A percentile compares a stretch with the other conserved stretches of the same genome.
Conservation (phyloP, 2,797 vertebrate genomes). For the Catostomus latipinnis region DNA sequence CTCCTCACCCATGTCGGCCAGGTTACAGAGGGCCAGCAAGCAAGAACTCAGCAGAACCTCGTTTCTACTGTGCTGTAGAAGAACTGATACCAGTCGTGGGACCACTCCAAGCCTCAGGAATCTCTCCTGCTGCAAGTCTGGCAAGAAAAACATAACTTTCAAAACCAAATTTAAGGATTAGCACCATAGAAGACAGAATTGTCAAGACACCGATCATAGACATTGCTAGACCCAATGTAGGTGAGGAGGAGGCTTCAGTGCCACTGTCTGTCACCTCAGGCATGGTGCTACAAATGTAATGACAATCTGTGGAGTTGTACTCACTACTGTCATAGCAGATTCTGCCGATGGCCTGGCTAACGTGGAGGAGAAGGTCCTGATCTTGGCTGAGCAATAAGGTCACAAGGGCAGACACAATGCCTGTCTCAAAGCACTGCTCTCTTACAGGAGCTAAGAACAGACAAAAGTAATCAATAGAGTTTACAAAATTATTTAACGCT, state of each 20-base stretch:
- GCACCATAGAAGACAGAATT: neutral
- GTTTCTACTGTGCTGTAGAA: constrained; percentile 78
- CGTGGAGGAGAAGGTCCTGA: constrained; percentile 82
- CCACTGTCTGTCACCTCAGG: neutral
- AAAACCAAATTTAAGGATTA: neutral
- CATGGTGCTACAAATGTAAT: neutral
- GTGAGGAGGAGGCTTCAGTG: neutral
- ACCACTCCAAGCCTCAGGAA: constrained; percentile 81
- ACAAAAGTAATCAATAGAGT: neutral
- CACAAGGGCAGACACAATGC: constrained; percentile 79
- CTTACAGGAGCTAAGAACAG: constrained; percentile 78
- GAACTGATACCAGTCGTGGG: constrained; percentile 78
- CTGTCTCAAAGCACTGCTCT: constrained; percentile 81
- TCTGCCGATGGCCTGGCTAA: constrained; percentile 79
- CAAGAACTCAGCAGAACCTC: constrained; percentile 80
- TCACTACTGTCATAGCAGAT: constrained; percentile 85
- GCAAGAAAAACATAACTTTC: constrained; percentile 14
- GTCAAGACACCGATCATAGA: neutral
- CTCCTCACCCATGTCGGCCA: constrained; percentile 78
- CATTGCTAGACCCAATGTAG: neutral
- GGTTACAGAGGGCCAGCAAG: constrained; percentile 84
- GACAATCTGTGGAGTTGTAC: constrained; percentile 56
- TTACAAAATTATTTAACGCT: neutral
- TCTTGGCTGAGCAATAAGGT: constrained; percentile 81
- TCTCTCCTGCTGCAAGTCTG: constrained; percentile 83